Base-by-base conservation (phyloP, 2,113 vertebrate species). In the Erpornis zantholeuca region DNA sequence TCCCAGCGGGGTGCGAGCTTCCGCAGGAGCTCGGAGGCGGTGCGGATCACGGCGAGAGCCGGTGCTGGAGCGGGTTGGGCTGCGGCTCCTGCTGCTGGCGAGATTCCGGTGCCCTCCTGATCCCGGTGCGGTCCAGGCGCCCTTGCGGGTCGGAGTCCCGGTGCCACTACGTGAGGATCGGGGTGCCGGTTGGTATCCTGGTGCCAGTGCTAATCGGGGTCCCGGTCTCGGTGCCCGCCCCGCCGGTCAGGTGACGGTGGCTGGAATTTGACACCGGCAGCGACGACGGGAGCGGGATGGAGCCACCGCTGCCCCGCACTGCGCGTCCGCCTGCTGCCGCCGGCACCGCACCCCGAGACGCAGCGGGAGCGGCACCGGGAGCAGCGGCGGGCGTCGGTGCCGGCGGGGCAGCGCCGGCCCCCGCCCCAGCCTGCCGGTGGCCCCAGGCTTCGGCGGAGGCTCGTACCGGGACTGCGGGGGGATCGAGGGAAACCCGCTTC, bases 261-360 rank as follows among this genome's bases (percentile, higher is more conserved):
- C 83, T 96, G 96, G 95, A 97, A 97, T 94, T 92, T 94, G 96
- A 97, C 94, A 94, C 96, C 95, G 54, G 59, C 70, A 53, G 66
- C 76, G 22, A 69, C 96, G 84, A 63, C 94, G 94, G 88, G 95
- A 89, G 94, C 97, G 91, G 96, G 97, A 98, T 98, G 98, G 97
- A 98, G 97, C 90, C 86, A 96, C 92, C 88, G 89, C 66, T 70
- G 96, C 86, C 93, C 94, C 53, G 93, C 97, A 97, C 97, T 97
- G 90, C 47, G 92, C 79, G 94, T 90, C 93, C 78, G 72, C 86
- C 86, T 49, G 61, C 45, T 35, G 47, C 45, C 76, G 12, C 31
- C 63, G 72, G 72, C 79, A 80, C 79, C 50, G 73, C 83, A 59
- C 23, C 38, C 68, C 75, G 52, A 60, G 50, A 36, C 50, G 23